These are phyloP conservation scores for Euzetes globulus DNA, from an alignment of 2,888 invertebrate species.

Conservation along the genomic window DNA sequence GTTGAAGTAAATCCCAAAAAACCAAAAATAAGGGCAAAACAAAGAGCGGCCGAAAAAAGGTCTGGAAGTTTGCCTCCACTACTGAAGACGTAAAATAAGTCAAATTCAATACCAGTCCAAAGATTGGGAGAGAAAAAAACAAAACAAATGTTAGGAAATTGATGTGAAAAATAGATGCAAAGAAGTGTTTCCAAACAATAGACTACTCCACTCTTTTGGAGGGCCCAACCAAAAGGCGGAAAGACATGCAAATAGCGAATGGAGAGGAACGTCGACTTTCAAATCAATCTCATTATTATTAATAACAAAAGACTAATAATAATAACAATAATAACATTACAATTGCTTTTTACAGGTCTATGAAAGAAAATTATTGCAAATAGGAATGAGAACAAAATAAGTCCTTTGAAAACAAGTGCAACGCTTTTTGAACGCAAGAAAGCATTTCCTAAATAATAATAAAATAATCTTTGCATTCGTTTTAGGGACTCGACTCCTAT, in stretches of 20 bases:
- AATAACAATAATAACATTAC: neutral
- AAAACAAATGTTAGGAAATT: no score
- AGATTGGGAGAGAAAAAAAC: no score
- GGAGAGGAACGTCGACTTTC: neutral
- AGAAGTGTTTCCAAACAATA: no score
- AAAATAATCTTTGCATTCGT: neutral
- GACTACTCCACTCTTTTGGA: neutral
- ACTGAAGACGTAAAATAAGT: neutral
- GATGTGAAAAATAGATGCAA: no score
- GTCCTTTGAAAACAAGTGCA: neutral
- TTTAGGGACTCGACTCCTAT: neutral
- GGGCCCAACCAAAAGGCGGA: neutral
- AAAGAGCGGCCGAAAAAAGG: neutral
- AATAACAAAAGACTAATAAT: no score
- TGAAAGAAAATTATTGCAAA: neutral
- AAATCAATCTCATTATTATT: conserved; percentile 3
- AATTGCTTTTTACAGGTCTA: neutral
- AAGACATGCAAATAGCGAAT: neutral
- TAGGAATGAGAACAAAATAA: neutral
- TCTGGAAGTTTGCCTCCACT: neutral
- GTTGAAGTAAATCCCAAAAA: no score
- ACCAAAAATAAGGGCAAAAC: neutral
- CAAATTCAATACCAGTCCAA: no score
- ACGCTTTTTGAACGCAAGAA: conserved; percentile 2
- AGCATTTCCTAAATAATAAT: conserved; percentile 23